Evolutionary conservation across 1,140 invertebrate species (phyloP).

Genomic region (Latrodectus geometricus): DNA sequence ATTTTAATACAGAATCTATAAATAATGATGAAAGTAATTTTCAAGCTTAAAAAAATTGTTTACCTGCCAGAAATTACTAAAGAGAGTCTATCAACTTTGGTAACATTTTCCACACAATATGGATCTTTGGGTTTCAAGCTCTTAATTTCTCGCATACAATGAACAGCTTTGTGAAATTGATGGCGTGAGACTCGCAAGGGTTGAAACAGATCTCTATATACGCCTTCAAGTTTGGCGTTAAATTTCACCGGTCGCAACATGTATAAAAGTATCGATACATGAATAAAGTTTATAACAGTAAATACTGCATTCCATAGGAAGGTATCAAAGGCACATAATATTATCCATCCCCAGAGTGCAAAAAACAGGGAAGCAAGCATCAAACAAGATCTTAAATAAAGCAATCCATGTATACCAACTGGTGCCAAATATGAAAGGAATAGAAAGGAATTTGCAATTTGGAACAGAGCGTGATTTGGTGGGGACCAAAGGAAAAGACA

Average conservation of each 20-base stretch:
- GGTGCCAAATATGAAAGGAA: slow-evolving; percentile 84
- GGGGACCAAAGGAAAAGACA: slow-evolving; percentile 39
- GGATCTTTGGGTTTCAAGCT: slow-evolving; percentile 85
- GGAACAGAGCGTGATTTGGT: slow-evolving; percentile 65
- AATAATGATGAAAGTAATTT: no score
- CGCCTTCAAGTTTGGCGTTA: slow-evolving; percentile 85
- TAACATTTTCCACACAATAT: slow-evolving; percentile 89
- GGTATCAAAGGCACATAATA: slow-evolving; percentile 86
- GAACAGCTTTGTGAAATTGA: slow-evolving; percentile 84
- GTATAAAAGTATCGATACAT: slow-evolving; percentile 84
- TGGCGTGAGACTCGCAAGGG: slow-evolving; percentile 83
- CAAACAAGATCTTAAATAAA: slow-evolving; percentile 82
- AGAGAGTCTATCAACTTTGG: slow-evolving; percentile 87
- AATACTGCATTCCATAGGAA: slow-evolving; percentile 88
- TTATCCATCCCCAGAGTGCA: slow-evolving; percentile 84
- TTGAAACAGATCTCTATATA: slow-evolving; percentile 84
- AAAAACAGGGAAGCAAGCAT: slow-evolving; percentile 83
- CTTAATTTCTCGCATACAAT: slow-evolving; percentile 83
- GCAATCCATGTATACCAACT: slow-evolving; percentile 80
- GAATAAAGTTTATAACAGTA: slow-evolving; percentile 84
- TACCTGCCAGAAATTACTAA: slow-evolving; percentile 88
- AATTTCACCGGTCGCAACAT: slow-evolving; percentile 85
- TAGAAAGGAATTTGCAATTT: slow-evolving; percentile 85
- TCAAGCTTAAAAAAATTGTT: slow-evolving; percentile 66
- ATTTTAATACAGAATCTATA: no score